Evolutionary conservation across 2,113 vertebrate genomes (phyloP).

Genomic region (Psophia crepitans): DNA sequence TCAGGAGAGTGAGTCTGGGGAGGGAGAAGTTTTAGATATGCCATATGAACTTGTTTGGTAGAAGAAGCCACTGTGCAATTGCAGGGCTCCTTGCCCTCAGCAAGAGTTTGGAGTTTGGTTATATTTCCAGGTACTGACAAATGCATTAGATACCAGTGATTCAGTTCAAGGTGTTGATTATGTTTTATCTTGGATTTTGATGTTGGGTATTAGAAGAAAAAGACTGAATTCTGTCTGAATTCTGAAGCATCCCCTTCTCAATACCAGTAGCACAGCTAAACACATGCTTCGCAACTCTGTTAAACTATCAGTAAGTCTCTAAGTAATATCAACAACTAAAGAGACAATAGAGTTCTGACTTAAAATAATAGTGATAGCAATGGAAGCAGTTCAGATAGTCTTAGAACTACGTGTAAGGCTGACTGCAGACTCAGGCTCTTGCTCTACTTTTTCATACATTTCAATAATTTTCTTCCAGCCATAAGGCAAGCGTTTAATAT

Average conservation of each 20-base stretch:
- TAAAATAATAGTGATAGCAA: background rate
- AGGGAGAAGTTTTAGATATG: background rate
- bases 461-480: background rate
- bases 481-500: background rate
- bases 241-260: background rate
- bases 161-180: background rate
- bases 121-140: background rate
- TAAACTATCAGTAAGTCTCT: background rate
- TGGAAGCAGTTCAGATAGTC: background rate
- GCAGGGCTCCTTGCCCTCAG: background rate
- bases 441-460: background rate
- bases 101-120: background rate
- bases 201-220: background rate
- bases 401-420: background rate
- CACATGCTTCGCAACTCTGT: background rate
- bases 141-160: background rate
- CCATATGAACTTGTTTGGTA: background rate
- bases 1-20: background rate
- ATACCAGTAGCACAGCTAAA: background rate
- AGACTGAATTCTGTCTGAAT: background rate
- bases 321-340: background rate
- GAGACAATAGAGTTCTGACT: background rate
- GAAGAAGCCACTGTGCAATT: background rate
- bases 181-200: background rate
- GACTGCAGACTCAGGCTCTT: background rate